Percentiles rank a stretch among this genome's conserved stretches.
Conservation (phyloP, 2,113 vertebrate species). For the Jacana jacana region DNA sequence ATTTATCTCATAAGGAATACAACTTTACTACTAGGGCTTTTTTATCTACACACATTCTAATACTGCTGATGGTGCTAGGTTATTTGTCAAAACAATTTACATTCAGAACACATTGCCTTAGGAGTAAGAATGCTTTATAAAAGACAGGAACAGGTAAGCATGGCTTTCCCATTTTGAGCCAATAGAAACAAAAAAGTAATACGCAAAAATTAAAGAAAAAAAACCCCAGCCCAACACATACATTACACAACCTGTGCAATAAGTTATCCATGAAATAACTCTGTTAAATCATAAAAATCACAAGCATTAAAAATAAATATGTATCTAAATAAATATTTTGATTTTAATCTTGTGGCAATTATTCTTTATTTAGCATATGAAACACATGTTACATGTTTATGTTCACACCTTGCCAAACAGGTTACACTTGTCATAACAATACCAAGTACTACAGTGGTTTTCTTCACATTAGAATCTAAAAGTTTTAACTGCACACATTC, state of each 20-base stretch:
- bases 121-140: slow-evolving; percentile 38
- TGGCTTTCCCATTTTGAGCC: slow-evolving; percentile 34
- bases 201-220: not conserved
- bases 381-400: slow-evolving; percentile 60
- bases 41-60: slow-evolving; percentile 84
- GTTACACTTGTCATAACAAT: slow-evolving; percentile 65
- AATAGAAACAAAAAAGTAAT: slow-evolving; percentile 2
- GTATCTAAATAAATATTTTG: slow-evolving; percentile 73
- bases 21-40: slow-evolving; percentile 71
- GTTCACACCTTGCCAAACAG: slow-evolving; percentile 60
- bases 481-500: not conserved
- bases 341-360: slow-evolving; percentile 64
- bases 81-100: slow-evolving; percentile 71
- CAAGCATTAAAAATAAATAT: slow-evolving; percentile 62
- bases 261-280: slow-evolving; percentile 45
- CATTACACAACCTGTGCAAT: slow-evolving; percentile 32
- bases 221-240: not conserved
- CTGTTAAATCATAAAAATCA: slow-evolving; percentile 55
- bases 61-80: slow-evolving; percentile 78
- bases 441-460: slow-evolving; percentile 62
- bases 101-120: slow-evolving; percentile 42
- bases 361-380: slow-evolving; percentile 70
- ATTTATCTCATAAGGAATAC: slow-evolving; percentile 75
- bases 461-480: slow-evolving; percentile 31
- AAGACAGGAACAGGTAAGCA: slow-evolving; percentile 25